phyloP scores from a whole-genome alignment of 1,140 invertebrate species.

The Hestina assimilis region DNA sequence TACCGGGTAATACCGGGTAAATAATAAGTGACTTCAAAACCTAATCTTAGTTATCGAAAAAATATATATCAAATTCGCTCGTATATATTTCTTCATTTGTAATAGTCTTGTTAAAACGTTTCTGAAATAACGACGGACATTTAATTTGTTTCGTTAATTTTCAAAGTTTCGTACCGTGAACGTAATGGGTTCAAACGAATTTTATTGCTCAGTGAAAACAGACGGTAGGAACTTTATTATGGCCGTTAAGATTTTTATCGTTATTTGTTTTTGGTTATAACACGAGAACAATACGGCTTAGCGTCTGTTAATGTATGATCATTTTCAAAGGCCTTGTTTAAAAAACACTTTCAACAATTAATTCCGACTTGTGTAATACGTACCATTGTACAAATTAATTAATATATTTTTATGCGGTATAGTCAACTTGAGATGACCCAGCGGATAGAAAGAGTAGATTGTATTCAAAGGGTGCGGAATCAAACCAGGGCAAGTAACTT shows the following conservation, averaged over 20 bases:
- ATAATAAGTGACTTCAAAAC: no score
- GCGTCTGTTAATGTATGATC: not conserved
- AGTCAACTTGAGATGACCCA: no score
- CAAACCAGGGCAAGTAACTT: no score
- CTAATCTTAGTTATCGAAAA: no score
- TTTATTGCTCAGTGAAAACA: slow-evolving; percentile 15
- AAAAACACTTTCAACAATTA: not conserved
- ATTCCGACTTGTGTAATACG: not conserved
- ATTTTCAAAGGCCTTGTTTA: not conserved
- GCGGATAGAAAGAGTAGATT: no score
- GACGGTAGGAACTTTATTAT: slow-evolving; percentile 22
- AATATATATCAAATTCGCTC: no score
- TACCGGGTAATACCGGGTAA: no score
- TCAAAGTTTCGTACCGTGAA: not conserved
- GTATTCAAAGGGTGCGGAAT: no score
- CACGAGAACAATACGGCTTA: not conserved
- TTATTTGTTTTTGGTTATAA: slow-evolving; percentile 16
- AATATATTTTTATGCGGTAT: no score
- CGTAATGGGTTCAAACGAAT: slow-evolving; percentile 19
- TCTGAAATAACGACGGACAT: not conserved
- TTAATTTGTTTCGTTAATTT: not conserved
- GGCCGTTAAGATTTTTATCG: slow-evolving; percentile 26
- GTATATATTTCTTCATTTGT: no score
- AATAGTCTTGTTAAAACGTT: no score
- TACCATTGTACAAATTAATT: not conserved